Percentiles rank a stretch among this genome's conserved stretches.
Conservation (phyloP, 2,113 vertebrate species). For the Phalacrocorax aristotelis region DNA sequence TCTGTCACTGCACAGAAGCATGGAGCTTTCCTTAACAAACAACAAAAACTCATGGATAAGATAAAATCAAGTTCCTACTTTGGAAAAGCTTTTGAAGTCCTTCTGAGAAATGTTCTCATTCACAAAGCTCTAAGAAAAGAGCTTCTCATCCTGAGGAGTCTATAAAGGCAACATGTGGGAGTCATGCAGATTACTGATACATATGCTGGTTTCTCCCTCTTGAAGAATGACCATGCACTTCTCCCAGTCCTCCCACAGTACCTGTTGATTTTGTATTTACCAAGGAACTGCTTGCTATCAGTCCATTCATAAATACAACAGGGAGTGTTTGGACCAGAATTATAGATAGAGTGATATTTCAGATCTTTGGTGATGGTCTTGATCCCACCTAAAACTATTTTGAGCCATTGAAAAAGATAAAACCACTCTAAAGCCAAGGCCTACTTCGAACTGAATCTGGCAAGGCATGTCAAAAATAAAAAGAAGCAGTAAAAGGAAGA, state of each 20-base stretch:
- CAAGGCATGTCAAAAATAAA: no score
- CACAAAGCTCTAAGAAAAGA: background rate
- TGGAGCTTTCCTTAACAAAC: background rate
- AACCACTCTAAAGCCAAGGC: background rate
- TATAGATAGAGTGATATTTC: background rate
- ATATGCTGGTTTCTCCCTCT: background rate
- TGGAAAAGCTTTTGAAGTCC: background rate
- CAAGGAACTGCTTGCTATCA: background rate
- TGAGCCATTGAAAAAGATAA: background rate
- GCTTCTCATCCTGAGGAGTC: background rate
- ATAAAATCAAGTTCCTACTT: background rate
- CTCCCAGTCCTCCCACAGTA: background rate
- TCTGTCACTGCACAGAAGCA: background rate
- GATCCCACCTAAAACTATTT: background rate
- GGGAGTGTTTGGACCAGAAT: background rate
- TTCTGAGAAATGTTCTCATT: background rate
- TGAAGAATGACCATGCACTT: background rate
- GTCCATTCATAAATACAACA: background rate
- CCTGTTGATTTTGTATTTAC: background rate
- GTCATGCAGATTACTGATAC: background rate
- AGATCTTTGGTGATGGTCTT: background rate
- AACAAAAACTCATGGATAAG: background rate
- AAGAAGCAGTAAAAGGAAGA: no score
- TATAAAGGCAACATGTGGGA: background rate
- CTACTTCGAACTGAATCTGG: no score